A percentile compares a stretch with the other conserved stretches of the same genome.
These are phyloP conservation scores for Dasyurus viverrinus DNA, from an alignment of 2,113 vertebrate species.

Conservation along the genomic window DNA sequence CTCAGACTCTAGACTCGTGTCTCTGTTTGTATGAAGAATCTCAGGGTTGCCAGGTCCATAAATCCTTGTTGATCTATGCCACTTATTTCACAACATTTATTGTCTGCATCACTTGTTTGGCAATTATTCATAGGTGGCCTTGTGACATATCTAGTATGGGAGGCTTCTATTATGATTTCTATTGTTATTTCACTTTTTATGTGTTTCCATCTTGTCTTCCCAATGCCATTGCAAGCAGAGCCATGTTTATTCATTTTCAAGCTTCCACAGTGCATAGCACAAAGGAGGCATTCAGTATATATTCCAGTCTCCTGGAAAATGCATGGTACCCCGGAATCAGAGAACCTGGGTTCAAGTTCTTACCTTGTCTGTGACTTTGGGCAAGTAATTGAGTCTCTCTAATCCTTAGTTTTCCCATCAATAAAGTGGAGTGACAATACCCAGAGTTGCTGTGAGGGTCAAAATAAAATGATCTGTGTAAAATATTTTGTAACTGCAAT, in stretches of 20 bases:
- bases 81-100: not conserved
- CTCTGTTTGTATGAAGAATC: not conserved
- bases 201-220: not conserved
- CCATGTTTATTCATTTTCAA: not conserved
- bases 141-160: not conserved
- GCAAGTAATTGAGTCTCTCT: not conserved
- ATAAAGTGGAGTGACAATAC: not conserved
- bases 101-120: not conserved
- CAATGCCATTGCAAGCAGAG: not conserved
- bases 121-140: slow-evolving; percentile 1
- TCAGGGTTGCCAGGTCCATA: not conserved
- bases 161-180: not conserved
- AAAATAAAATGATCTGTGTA: not conserved
- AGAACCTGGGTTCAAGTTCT: not conserved
- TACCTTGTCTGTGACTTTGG: not conserved
- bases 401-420: not conserved
- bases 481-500: not conserved
- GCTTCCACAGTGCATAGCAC: not conserved
- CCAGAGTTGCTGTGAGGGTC: not conserved
- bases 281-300: not conserved
- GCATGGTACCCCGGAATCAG: not conserved
- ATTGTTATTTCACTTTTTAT: not conserved
- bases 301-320: not conserved
- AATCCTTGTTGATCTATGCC: not conserved
- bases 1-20: not conserved